These are phyloP conservation scores for Aromia moschata DNA, from an alignment of 2,888 invertebrate genomes.

Conservation along the genomic window DNA sequence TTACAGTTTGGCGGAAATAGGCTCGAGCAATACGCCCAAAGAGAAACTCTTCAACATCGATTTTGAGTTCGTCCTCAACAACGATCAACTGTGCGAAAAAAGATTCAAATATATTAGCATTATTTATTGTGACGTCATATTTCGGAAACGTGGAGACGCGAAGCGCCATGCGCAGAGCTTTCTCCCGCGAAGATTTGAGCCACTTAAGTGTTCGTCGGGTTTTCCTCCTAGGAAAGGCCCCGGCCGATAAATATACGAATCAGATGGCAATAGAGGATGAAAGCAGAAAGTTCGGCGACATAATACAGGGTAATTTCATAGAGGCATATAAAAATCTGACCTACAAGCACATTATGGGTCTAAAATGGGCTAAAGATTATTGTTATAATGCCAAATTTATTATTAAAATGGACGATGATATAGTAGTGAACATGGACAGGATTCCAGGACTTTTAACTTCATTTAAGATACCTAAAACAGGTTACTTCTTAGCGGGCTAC, in stretches of 20 bases:
- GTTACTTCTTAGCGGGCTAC: constrained; percentile 71
- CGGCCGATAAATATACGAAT: constrained; percentile 64
- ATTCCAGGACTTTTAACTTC: constrained; percentile 63
- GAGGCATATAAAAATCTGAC: constrained; percentile 85
- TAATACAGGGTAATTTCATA: constrained; percentile 79
- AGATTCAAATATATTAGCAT: constrained; percentile 47
- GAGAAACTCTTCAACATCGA: constrained; percentile 50
- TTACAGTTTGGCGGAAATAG: neutral
- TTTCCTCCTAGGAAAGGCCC: constrained; percentile 75
- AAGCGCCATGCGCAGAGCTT: constrained; percentile 75
- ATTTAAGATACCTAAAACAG: constrained; percentile 50
- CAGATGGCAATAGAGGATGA: constrained; percentile 72
- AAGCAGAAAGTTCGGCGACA: constrained; percentile 71
- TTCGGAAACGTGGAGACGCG: constrained; percentile 76
- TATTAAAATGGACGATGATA: constrained; percentile 86
- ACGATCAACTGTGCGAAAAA: constrained; percentile 45
- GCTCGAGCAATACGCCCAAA: neutral
- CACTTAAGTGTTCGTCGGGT: constrained; percentile 71
- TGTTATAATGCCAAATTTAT: constrained; percentile 72
- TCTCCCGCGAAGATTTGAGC: constrained; percentile 68
- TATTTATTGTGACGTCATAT: constrained; percentile 79
- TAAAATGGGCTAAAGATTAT: constrained; percentile 75
- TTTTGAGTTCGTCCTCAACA: constrained; percentile 51
- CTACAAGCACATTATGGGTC: constrained; percentile 83
- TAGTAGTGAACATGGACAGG: constrained; percentile 74